Evolutionary conservation across 2,113 vertebrate genomes (phyloP).

Genomic region (Hippopotamus amphibius): DNA sequence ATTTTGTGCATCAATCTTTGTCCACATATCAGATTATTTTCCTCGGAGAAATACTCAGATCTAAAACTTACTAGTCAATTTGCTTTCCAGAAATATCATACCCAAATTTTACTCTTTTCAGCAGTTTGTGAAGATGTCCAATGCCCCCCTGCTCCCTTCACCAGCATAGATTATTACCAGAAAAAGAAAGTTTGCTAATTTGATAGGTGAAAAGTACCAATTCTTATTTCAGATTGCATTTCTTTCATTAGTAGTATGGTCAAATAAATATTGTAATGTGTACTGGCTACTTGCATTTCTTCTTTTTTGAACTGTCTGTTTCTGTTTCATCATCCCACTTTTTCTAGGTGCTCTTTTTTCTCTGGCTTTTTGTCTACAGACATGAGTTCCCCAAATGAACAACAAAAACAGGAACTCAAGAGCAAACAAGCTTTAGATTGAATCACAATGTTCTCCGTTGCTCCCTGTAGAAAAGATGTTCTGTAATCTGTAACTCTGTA

Average conservation of each 20-base stretch:
- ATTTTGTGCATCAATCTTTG: conserved; percentile 58
- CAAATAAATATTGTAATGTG: neutral
- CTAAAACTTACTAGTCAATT: neutral
- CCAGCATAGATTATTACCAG: neutral
- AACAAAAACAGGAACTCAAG: conserved; percentile 22
- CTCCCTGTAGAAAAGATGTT: neutral
- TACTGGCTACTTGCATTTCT: neutral
- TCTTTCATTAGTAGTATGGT: neutral
- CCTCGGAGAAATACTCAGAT: neutral
- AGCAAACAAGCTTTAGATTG: neutral
- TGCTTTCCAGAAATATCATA: conserved; percentile 14
- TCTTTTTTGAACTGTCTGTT: neutral
- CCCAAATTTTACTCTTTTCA: neutral
- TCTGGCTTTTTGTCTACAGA: neutral
- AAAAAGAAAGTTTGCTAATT: neutral
- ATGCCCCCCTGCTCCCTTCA: neutral
- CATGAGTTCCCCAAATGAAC: neutral
- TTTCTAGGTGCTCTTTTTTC: conserved; percentile 12
- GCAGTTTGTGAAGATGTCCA: neutral
- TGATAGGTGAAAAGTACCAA: neutral
- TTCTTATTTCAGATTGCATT: neutral
- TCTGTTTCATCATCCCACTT: neutral
- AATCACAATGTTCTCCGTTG: neutral
- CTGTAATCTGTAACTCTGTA: neutral
- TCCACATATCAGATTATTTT: conserved; percentile 53